Evolutionary conservation across 2,888 invertebrate genomes (phyloP).

Genomic region (Agriopis marginaria): DNA sequence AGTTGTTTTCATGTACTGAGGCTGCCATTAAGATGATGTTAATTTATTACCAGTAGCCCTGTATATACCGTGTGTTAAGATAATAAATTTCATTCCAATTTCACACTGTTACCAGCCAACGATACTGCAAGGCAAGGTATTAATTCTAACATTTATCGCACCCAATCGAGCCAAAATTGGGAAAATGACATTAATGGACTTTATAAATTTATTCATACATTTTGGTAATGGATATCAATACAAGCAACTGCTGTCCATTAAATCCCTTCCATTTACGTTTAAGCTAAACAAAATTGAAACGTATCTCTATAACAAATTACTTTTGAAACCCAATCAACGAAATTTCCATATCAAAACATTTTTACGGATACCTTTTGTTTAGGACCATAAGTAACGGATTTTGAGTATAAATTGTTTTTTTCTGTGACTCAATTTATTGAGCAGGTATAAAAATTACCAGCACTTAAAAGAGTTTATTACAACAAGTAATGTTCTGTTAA

Average conservation of each 20-base stretch:
- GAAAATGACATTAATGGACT: slow-evolving; percentile 14
- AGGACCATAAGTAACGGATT: slow-evolving; percentile 19
- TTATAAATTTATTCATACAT: slow-evolving; percentile 27
- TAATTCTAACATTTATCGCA: slow-evolving; percentile 3
- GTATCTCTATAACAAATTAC: slow-evolving; percentile 41
- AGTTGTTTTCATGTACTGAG: no score
- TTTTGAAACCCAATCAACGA: slow-evolving; percentile 34
- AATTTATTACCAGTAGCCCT: no score
- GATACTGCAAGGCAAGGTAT: slow-evolving; percentile 3
- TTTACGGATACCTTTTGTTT: slow-evolving; percentile 32
- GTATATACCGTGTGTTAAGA: background rate
- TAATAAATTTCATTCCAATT: slow-evolving; percentile 12
- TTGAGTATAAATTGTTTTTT: slow-evolving; percentile 6
- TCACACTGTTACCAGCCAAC: background rate
- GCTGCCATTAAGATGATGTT: background rate
- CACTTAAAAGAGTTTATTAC: background rate
- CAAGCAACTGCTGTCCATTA: slow-evolving; percentile 29
- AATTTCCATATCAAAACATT: slow-evolving; percentile 43
- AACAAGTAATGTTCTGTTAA: no score
- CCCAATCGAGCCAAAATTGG: slow-evolving; percentile 3
- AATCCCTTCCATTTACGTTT: slow-evolving; percentile 34
- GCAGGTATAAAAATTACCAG: background rate
- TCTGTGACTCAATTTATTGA: background rate
- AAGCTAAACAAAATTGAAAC: slow-evolving; percentile 43
- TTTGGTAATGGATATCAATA: slow-evolving; percentile 28